Base-by-base conservation (phyloP, 37 sponge, comb jelly and placozoan genomes). In the Hormiphora californensis region DNA sequence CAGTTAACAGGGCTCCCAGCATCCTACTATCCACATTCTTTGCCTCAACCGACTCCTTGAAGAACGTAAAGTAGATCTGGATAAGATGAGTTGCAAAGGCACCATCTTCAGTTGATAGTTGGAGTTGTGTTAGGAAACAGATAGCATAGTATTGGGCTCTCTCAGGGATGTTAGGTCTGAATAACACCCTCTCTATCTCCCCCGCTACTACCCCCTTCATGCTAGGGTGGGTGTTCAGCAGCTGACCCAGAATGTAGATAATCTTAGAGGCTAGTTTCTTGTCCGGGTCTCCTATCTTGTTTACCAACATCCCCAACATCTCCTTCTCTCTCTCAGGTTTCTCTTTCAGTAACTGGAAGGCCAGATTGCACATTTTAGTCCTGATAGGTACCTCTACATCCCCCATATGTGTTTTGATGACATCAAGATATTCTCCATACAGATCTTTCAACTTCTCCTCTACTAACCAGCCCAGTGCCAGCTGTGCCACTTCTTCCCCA, bases 221-320 rank as follows among this genome's bases (percentile, higher is more conserved):
- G 85, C 93, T 95, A 23, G 92, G 92, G 86, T 98, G 99, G 28
- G 33, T 85, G 12, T 49, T 73, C 25, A 89, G 68, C 21, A 88
- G 59, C 27, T 73, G 39, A 39, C 90, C 88, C 15, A 98, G 86
- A 86, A 93, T 89, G 69, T 92, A 81, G 36, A 88, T 86, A 40
- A 91, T 41, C 40, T 90, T 93, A 33, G 99, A 98, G 55, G 95
- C 94, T 21, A 98, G 85, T 54, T 90, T 92, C 46, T 88, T 69
- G 25, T 89, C 89, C 0, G 99, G 99, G 69, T 98, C 99, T 30
- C 95, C 95, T 12, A 98, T 86, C 63, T 98, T 98, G 88, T 98
- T 95, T 49, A 95, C 95, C 61, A 98, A 86, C 43, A 91, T 88
- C 12, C 91, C 69, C 87, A 98, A 89, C 28, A 95, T 86, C 32